A percentile compares a stretch with the other conserved stretches of the same genome.
phyloP scores from a whole-genome alignment of 2,113 vertebrate species.

The Gavialis gangeticus region DNA sequence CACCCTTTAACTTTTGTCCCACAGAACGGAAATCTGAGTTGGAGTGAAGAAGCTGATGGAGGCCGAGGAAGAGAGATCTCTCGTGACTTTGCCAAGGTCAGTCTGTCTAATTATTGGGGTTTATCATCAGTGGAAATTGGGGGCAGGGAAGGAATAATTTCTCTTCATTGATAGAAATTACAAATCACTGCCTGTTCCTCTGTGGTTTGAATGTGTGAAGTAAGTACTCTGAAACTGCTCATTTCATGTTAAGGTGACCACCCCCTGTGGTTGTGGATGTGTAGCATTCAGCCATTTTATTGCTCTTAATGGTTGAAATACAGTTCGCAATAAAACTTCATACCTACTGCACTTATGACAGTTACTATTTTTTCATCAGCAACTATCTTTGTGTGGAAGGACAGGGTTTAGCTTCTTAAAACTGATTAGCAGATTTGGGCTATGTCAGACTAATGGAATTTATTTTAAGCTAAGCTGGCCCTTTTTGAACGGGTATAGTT shows the following conservation, averaged over 20 bases:
- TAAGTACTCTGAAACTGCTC: background rate
- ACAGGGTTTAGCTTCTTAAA: background rate
- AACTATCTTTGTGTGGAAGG: background rate
- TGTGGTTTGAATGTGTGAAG: background rate
- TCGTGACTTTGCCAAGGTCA: conserved; percentile 95
- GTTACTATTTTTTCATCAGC: background rate
- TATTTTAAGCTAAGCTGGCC: background rate
- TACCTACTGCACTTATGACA: accelerated
- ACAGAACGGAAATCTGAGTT: conserved; percentile 86
- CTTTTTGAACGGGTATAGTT: background rate
- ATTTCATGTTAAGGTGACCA: no score
- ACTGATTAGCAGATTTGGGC: background rate
- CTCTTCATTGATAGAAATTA: background rate
- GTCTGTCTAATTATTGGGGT: background rate
- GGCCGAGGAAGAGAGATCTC: conserved; percentile 90
- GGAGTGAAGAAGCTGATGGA: conserved; percentile 89
- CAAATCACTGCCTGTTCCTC: accelerated
- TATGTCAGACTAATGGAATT: conserved; percentile 9
- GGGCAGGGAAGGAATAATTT: background rate
- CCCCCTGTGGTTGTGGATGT: background rate
- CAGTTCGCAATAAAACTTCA: background rate
- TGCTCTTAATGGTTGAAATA: background rate
- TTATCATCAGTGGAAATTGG: background rate
- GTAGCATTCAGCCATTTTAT: background rate
- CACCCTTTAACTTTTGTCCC: background rate